phyloP scores from a whole-genome alignment of 2,113 vertebrate species.

The Albula goreensis region DNA sequence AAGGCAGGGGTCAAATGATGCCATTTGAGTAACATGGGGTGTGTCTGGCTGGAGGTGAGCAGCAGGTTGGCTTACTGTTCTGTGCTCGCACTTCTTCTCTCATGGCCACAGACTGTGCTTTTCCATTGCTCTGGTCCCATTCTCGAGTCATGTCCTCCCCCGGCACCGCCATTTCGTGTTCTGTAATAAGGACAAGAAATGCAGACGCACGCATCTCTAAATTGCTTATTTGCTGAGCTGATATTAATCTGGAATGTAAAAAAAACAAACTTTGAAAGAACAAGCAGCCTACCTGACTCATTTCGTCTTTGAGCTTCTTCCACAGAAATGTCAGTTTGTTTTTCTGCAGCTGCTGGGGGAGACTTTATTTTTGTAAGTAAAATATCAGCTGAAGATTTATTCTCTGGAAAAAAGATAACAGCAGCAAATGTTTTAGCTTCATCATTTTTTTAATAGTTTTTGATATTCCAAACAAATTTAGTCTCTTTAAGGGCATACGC shows the following conservation, averaged over 20 bases:
- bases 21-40: not conserved
- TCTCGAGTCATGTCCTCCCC: not conserved
- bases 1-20: not conserved
- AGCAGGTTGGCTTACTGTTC: not conserved
- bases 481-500: no score
- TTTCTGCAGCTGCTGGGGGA: not conserved
- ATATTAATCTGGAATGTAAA: not conserved
- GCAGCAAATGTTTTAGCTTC: not conserved
- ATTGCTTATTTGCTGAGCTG: not conserved
- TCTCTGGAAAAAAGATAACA: not conserved
- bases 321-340: not conserved
- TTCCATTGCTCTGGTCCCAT: not conserved
- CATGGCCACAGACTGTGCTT: not conserved
- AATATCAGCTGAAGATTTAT: not conserved
- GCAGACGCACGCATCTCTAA: not conserved
- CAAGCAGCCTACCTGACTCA: not conserved
- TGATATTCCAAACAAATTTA: no score
- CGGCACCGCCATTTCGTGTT: not conserved
- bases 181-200: not conserved
- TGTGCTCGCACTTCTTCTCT: not conserved
- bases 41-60: not conserved
- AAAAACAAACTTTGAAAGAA: not conserved
- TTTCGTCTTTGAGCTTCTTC: not conserved
- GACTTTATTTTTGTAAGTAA: not conserved
- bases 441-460: no score